These are phyloP conservation scores for Augochlorella aurata DNA, from an alignment of 2,888 invertebrate species.

Conservation along the genomic window DNA sequence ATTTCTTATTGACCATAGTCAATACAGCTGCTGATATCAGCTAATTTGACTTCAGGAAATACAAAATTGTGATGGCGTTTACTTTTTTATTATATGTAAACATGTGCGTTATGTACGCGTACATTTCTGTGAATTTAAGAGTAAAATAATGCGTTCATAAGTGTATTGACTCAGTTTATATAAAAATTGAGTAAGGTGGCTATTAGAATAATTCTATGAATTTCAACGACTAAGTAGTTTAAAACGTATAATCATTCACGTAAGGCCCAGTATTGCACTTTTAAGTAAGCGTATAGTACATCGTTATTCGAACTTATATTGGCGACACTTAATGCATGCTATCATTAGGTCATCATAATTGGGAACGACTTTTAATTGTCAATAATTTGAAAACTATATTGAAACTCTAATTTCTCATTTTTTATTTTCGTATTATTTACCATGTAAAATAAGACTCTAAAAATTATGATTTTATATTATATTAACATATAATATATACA, in stretches of 20 bases:
- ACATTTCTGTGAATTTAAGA: not conserved
- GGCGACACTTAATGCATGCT: not conserved
- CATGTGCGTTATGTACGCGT: not conserved
- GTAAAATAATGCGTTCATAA: not conserved
- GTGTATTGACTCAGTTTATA: not conserved
- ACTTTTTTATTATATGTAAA: not conserved
- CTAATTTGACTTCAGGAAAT: constrained; percentile 12
- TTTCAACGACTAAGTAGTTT: not conserved
- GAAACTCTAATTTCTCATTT: not conserved
- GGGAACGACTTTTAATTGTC: not conserved
- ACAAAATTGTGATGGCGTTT: constrained; percentile 21
- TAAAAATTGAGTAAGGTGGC: not conserved
- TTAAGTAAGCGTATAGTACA: not conserved
- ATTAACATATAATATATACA: constrained; percentile 36
- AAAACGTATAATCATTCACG: not conserved
- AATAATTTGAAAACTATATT: not conserved
- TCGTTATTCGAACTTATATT: not conserved
- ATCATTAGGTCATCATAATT: not conserved
- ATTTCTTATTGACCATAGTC: not conserved
- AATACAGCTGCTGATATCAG: not conserved
- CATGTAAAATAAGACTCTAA: not conserved
- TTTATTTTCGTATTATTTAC: not conserved
- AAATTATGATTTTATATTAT: not conserved
- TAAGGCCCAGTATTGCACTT: not conserved
- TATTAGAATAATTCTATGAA: not conserved